Evolutionary conservation across 1,140 invertebrate species (phyloP).

Genomic region (Panagrolaimus sp.): DNA sequence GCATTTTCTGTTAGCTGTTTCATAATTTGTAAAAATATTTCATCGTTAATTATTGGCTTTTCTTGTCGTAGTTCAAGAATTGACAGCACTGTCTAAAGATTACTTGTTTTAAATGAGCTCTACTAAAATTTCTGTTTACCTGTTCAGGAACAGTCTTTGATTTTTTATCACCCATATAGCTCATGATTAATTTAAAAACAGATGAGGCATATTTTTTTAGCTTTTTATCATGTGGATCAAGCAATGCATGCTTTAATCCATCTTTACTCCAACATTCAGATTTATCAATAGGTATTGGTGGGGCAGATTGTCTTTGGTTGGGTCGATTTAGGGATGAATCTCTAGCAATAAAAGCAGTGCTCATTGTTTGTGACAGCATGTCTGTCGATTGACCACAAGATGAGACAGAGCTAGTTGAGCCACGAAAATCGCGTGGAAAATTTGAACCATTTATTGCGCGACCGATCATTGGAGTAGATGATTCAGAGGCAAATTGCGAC

Average conservation of each 20-base stretch:
- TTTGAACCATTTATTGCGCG: not conserved
- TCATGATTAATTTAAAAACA: conserved; percentile 85
- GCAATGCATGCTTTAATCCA: conserved; percentile 82
- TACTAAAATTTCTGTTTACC: conserved; percentile 1
- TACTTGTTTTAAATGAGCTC: conserved; percentile 11
- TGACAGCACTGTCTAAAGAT: conserved; percentile 77
- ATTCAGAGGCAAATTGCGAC: conserved; percentile 17
- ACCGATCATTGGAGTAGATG: conserved; percentile 14
- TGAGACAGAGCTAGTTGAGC: conserved; percentile 22
- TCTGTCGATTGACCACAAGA: conserved; percentile 24
- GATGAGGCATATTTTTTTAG: conserved; percentile 85
- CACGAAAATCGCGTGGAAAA: not conserved
- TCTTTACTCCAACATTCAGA: conserved; percentile 62
- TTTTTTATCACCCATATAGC: conserved; percentile 95
- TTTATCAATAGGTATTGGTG: conserved; percentile 1
- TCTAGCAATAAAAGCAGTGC: not conserved
- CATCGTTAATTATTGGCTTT: conserved; percentile 75
- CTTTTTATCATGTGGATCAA: conserved; percentile 77
- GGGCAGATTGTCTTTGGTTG: not conserved
- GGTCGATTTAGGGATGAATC: not conserved
- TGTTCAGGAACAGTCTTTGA: conserved; percentile 63
- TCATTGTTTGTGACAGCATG: conserved; percentile 19
- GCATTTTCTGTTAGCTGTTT: conserved; percentile 65
- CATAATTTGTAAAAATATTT: conserved; percentile 87
- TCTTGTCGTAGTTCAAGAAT: conserved; percentile 69